Evolutionary conservation across 2,888 invertebrate genomes (phyloP).

Genomic region (Lepidocyrtoides sp.): DNA sequence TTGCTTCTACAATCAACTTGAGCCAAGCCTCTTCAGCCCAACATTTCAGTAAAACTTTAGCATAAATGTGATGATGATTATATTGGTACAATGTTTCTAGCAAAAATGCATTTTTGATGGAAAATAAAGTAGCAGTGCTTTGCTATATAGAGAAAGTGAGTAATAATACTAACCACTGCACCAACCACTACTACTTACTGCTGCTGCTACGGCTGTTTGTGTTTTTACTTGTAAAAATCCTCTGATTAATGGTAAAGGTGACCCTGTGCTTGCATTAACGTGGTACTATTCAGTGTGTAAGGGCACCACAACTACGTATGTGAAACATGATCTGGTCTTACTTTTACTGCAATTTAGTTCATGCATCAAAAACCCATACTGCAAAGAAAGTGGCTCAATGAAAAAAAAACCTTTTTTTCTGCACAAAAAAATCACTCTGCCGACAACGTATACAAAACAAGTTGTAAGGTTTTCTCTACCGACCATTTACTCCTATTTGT

Average conservation of each 20-base stretch:
- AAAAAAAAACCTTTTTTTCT: background rate
- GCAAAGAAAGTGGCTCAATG: background rate
- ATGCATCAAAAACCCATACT: background rate
- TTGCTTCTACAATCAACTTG: background rate
- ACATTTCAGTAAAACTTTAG: no score
- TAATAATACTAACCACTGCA: background rate
- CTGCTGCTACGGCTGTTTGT: background rate
- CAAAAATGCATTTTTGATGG: background rate
- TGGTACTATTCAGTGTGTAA: background rate
- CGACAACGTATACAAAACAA: no score
- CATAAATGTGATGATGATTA: no score
- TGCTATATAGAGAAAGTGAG: background rate
- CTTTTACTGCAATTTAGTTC: slow-evolving; percentile 11
- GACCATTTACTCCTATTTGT: background rate
- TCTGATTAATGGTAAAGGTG: slow-evolving; percentile 61
- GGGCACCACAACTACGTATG: no score
- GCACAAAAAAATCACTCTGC: background rate
- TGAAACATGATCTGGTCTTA: slow-evolving; percentile 24
- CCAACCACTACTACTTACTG: background rate
- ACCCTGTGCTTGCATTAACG: slow-evolving; percentile 16
- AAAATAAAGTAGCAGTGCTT: background rate
- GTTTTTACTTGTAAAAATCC: slow-evolving; percentile 16
- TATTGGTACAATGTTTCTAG: background rate
- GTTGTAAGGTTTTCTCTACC: background rate
- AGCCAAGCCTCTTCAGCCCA: background rate